Base-by-base conservation (phyloP, 92 coral and sea anemone genomes). In the Hydrozoanthus gracilis region DNA sequence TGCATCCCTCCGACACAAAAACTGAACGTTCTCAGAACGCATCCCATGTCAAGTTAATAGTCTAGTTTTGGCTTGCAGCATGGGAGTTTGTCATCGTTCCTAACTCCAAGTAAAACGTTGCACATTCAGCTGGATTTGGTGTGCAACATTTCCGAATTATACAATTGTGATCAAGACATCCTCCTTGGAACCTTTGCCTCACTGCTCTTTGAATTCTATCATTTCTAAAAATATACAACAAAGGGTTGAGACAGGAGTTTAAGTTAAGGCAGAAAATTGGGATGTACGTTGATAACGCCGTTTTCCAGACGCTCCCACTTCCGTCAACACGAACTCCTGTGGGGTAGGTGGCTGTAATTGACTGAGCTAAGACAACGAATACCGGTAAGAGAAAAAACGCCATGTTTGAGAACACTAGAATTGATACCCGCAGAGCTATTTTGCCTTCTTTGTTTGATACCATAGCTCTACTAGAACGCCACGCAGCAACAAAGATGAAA, bases 141-240 rank as follows among this genome's bases (percentile, higher is more conserved):
- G 48, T 50, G 55, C 60, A 7, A 16, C 79, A 74, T 6, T 71
- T 44, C 15, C 76, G 50, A 71, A 10, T 15, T 18, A 68, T 68
- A 10, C 11, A 4, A 39, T 44, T 48, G 44, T 35, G 44, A 7
- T 6, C 7, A 4, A 8, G 50, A 71, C 11, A 13, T 17, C 11
- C 73, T 44, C 16, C 39, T 27, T 27, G 39, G 3, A 35, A 39
- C 67, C 78, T 83, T 7, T 76, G 78, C 74, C 48, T 84, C 51
- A 93, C 70, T 8, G 77, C 91, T 47, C 73, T 77, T 35, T 60
- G 86, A 73, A 94, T 92, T 61, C 88, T 76, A 58, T 56, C 79
- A 66, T 94, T 91, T 69, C 97, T 84, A 58, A 79, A 94, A 6
- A 94, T 94, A 72, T 94, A 94, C 69, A 88, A 83, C 58, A 94